Evolutionary conservation across 2,797 vertebrate species (phyloP), one percentile per base, ranked within the genome.

Genomic region (Labeo calbasu): DNA sequence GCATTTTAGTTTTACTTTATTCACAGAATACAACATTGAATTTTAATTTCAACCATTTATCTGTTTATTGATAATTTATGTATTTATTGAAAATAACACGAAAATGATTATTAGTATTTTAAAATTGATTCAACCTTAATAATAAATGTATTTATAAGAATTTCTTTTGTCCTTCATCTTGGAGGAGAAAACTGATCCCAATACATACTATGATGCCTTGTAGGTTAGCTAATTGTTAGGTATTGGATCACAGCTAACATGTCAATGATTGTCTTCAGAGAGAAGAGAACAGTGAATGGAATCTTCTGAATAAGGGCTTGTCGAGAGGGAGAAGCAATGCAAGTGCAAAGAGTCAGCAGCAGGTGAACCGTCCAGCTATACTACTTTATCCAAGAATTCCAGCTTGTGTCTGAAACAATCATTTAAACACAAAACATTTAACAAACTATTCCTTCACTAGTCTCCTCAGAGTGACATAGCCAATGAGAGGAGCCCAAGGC

Each of bases 291-390:
- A 92, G 81, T 84, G 95, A 96, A 90, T 96, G 95, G 93, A 96
- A 92, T 93, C 93, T 95, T 85, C 94, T 94, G 75, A 94, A 93
- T 90, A 96, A 94, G 92, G 93, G 89, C 89, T 94, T 95, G 88
- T 94, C 90, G 92, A 94, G 94, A 92, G 94, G 96, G 91, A 96
- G 93, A 86, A 94, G 86, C 89, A 90, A 92, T 90, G 90, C 91
- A 89, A 94, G 94, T 86, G 92, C 95, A 90, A 94, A 95, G 92
- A 93, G 94, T 93, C 95, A 93, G 89, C 94, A 92, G 87, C 95
- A 96, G 96, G 96, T 97, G 94, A 91, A 86, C n/a, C 13, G 19
- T 63, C 2, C 55, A 50, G 11, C 5, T 51, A 13, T 79, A 12
- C 11, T 23, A 63, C 36, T 53, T 5, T 32, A 40, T 23, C 23